Base-by-base conservation (phyloP, 1,140 invertebrate genomes). In the Euglossa dilemma region DNA sequence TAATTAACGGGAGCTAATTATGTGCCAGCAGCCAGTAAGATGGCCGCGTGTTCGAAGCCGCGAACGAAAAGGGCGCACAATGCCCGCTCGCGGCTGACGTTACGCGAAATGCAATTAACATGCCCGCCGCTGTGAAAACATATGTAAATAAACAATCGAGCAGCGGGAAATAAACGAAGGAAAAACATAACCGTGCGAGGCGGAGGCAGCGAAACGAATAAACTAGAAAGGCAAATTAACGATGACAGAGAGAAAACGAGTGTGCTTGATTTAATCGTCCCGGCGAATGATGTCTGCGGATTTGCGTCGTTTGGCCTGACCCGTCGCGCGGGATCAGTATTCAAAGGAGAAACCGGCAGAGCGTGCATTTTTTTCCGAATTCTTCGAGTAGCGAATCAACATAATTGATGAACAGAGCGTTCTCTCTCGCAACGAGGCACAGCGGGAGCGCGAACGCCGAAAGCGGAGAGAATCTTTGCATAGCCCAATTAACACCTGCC, bases 401-500 rank as follows among this genome's bases (percentile, higher is more conserved):
- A 74, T 87, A 87, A 87, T 87, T 87, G 85, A 87, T 87, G 86
- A 84, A 72, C 75, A 59, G 36, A 36, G 67, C 11, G 61, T 67
- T 11, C 23, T 43, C 14, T 23, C 18, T 11, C 16, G 6, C 50
- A 20, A 18, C 20, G 20, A 36, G 50, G n/a, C 36, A 25, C 28
- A n/a, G 50, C 18, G 70, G 47, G 28, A 61, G 23, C 70, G 7
- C 36, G 63, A 59, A 67, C 63, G n/a, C 16, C 61, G 63, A 66
- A n/a, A 76, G 7, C 43, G 28, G 28, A 9, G n/a, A 11, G 80
- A 83, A 71, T 78, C 81, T 83, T 83, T 83, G 81, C 73, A 57
- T 69, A 84, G 57, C 72, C 80, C 88, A 88, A 89, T 88, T 89
- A 89, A 88, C 75, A 85, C 63, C 78, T 82, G 56, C 69, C 74